Evolutionary conservation across 1,140 invertebrate genomes (phyloP).

Genomic region (Aporrectodea caliginosa): DNA sequence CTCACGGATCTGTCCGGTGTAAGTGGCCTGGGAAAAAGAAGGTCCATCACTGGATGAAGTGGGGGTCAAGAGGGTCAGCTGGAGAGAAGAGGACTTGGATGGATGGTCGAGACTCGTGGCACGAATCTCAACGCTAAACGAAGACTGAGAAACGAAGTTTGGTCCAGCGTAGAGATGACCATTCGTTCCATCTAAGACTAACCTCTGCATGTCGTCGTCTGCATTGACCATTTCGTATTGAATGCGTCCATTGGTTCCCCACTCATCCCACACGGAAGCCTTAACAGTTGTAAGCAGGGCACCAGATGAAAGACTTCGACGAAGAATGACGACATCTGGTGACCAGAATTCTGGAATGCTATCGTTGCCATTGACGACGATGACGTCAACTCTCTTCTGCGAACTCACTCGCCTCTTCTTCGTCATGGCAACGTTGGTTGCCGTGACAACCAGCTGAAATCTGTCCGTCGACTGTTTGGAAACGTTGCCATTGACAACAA

Average conservation of each 20-base stretch:
- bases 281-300: neutral
- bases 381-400: neutral
- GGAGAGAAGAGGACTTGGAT: neutral
- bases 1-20: neutral
- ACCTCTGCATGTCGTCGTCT: neutral
- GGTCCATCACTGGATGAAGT: neutral
- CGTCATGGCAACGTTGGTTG: neutral
- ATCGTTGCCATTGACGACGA: neutral
- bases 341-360: neutral
- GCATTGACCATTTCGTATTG: neutral
- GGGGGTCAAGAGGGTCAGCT: neutral
- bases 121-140: neutral
- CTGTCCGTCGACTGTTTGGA: neutral
- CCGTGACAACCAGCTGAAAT: neutral
- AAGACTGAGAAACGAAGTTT: neutral
- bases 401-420: neutral
- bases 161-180: neutral
- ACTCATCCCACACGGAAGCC: neutral
- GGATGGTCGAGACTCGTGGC: neutral
- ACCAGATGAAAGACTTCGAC: neutral
- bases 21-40: neutral
- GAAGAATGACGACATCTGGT: neutral
- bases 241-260: neutral
- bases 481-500: neutral
- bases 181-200: neutral